Evolutionary conservation across 2,888 invertebrate genomes (phyloP).

Genomic region (Vandiemenella viatica): DNA sequence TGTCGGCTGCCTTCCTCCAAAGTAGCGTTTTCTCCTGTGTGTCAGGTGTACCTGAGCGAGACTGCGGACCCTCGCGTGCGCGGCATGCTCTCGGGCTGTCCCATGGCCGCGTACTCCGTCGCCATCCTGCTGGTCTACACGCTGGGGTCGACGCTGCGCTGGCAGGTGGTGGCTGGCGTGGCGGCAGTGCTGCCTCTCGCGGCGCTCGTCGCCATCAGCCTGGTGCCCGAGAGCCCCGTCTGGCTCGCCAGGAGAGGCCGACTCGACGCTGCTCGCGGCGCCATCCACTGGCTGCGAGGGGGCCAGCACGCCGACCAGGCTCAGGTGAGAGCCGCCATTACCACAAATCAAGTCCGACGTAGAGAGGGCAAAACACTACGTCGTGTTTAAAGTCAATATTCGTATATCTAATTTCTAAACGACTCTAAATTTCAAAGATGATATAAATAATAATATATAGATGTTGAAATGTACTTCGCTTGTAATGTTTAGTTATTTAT

Average conservation of each 20-base stretch:
- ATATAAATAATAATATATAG: too few relatives aligned
- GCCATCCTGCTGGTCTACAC: slow-evolving; percentile 60
- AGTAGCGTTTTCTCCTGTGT: too few relatives aligned
- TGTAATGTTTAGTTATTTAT: too few relatives aligned
- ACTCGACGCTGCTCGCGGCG: slow-evolving; percentile 34
- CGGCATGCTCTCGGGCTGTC: slow-evolving; percentile 52
- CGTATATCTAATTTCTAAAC: too few relatives aligned
- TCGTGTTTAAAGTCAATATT: too few relatives aligned
- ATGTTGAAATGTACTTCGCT: too few relatives aligned
- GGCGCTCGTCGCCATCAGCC: slow-evolving; percentile 42
- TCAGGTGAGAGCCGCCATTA: too few relatives aligned
- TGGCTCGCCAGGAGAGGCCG: slow-evolving; percentile 52
- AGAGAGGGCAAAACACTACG: too few relatives aligned
- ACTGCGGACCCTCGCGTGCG: slow-evolving; percentile 56
- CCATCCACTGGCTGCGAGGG: slow-evolving; percentile 34
- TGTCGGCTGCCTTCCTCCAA: too few relatives aligned
- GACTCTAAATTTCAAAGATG: too few relatives aligned
- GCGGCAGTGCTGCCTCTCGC: slow-evolving; percentile 42
- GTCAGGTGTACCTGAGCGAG: slow-evolving; percentile 54
- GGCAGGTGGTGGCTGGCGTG: slow-evolving; percentile 53
- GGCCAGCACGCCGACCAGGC: too few relatives aligned
- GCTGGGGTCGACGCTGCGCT: slow-evolving; percentile 49
- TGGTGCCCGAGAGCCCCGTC: slow-evolving; percentile 59
- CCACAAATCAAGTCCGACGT: too few relatives aligned
- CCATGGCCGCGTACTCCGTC: slow-evolving; percentile 56